Evolutionary conservation across 2,888 invertebrate genomes (phyloP), one percentile per base, ranked within the genome.

Genomic region (Acrocyrtus sp.): DNA sequence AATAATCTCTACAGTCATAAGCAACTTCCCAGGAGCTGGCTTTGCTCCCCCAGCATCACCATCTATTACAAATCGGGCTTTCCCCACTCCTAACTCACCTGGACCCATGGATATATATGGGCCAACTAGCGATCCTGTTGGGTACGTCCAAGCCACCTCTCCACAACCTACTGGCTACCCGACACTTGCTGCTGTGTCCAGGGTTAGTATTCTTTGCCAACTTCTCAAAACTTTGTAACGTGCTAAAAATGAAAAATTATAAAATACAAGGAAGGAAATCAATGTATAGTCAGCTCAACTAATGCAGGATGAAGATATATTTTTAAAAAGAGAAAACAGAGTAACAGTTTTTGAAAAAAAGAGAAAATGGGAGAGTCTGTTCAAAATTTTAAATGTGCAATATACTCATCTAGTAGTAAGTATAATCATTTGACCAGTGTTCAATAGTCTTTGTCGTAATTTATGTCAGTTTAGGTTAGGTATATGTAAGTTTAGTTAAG

Each of bases 91-190:
- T 82, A 95, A 94, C 87, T 96, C 96, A 83, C 96, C 96, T 72
- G 95, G 82, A 90, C 95, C 82, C 90, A 93, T 96, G 83, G 96
- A 97, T 85, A 94, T 96, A 88, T 96, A 96, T 88, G 93, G 91
- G 86, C 92, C 94, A 83, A 94, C 92, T 82, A 82, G 82, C 74
- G 82, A 82, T 58, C 76, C 77, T 26, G 80, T 82, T 82, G 94
- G 95, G 85, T 97, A 96, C 87, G 95, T 96, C 84, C 96, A 96
- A 88, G 95, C 96, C 83, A 88, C 96, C 82, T 96, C 95, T 87
- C 96, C 97, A 83, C 97, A 97, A 87, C 96, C 96, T 82, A 93
- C 95, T 84, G 94, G 94, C 83, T 96, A 96, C 87, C 95, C 95
- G 84, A 92, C 93, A 82, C 94, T 95, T 86, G 94, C 94, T 85